Base-by-base conservation (phyloP, 2,888 invertebrate species). In the Trichopoda pennipes region DNA sequence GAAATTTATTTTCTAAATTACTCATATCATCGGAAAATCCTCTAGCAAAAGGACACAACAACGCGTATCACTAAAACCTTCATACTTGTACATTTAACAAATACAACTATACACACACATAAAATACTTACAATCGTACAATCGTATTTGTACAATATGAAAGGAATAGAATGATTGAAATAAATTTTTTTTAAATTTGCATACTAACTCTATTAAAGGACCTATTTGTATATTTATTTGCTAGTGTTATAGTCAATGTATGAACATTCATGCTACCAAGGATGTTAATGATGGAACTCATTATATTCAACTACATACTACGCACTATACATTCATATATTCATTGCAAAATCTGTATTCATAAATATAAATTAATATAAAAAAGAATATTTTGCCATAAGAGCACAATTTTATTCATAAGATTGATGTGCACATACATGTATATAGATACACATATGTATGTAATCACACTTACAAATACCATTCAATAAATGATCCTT, bases 1-100 rank as follows among this genome's bases (percentile, higher is more conserved):
- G 55, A 79, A 75, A 82, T 79, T 79, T 82, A 82, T 75, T 79
- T 78, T 75, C 74, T 82, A 82, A 82, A 82, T 82, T 82, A 79
- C 79, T 79, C 79, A 75, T 79, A 75, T 79, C 79, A 79, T 64
- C 64, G 10, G 17, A 44, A 78, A 74, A n/a, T n/a, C 23, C 28
- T 49, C 19, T 28, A 64, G 44, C 49, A 70, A 77, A 68, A 28
- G 28, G 4, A 69, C 28, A 49, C 61, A 66, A 35, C 35, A 60
- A 35, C 17, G 16, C 38, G 68, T 7, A 64, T 42, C 63, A 55
- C 32, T 8, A 63, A 49, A 42, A 61, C 3, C 32, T 63, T 56
- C 28, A 44, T 42, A n/a, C n/a, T n/a, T n/a, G n/a, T n/a, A 32
- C 42, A 32, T 56, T 17, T 58, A 14, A 32, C 9, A 47, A n/a